phyloP scores from a whole-genome alignment of 2,888 invertebrate genomes.

The Cephus runcator region DNA sequence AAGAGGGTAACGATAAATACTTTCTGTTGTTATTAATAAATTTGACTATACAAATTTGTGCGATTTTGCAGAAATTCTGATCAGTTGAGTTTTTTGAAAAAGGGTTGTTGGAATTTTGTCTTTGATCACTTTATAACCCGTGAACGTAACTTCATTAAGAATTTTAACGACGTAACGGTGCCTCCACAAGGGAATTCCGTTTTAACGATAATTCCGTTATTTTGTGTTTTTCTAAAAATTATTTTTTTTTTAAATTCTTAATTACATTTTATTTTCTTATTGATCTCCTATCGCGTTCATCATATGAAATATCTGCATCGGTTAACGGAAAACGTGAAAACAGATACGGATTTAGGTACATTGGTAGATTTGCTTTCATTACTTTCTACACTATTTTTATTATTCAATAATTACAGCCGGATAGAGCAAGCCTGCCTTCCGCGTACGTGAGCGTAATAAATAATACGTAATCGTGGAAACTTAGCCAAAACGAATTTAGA shows the following conservation, averaged over 20 bases:
- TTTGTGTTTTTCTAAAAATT: neutral
- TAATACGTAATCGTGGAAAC: neutral
- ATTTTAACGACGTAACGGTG: neutral
- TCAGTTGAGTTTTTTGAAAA: neutral
- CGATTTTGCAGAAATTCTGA: neutral
- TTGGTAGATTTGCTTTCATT: neutral
- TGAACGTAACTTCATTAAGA: neutral
- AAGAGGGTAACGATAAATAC: neutral
- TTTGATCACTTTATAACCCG: neutral
- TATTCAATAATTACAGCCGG: neutral
- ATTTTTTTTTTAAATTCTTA: neutral
- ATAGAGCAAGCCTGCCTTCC: neutral
- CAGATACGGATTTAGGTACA: neutral
- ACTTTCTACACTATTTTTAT: constrained; percentile 2
- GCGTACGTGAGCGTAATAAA: neutral
- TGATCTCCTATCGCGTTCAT: neutral
- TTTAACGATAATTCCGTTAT: neutral
- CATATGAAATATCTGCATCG: too few species aligned
- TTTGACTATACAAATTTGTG: neutral
- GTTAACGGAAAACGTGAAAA: neutral
- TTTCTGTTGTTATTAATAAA: neutral
- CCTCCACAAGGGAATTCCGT: neutral
- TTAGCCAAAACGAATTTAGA: neutral
- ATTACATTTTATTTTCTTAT: neutral
- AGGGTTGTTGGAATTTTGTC: neutral